Evolutionary conservation across 2,113 vertebrate species (phyloP).

Genomic region (Bostrychus sinensis): DNA sequence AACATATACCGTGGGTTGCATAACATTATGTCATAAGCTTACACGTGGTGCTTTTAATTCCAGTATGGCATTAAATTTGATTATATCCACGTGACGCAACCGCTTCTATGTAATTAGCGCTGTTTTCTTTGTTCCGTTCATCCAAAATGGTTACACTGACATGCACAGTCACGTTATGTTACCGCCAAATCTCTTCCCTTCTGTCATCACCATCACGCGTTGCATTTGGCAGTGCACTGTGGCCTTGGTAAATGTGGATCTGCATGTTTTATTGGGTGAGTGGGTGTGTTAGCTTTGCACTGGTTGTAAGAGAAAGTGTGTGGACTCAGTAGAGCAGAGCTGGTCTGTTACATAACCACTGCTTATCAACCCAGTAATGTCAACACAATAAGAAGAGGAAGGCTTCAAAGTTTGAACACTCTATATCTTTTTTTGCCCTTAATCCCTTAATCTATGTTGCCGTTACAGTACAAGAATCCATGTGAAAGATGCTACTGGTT

Average conservation of each 20-base stretch:
- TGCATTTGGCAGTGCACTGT: constrained; percentile 23
- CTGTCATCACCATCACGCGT: constrained; percentile 7
- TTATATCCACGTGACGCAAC: no score
- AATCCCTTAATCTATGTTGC: not conserved
- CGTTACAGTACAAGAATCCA: not conserved
- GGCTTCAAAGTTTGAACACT: not conserved
- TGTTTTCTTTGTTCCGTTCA: not conserved
- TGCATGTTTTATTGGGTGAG: constrained; percentile 52
- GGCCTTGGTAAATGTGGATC: constrained; percentile 35
- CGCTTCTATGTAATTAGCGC: constrained; percentile 4
- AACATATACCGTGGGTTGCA: no score
- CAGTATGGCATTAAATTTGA: no score
- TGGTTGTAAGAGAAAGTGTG: constrained; percentile 44
- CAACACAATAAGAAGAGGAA: constrained; percentile 7
- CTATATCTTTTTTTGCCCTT: not conserved
- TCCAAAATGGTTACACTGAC: not conserved
- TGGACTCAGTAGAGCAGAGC: constrained; percentile 17
- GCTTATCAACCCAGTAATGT: constrained; percentile 30
- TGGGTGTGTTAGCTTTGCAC: constrained; percentile 17
- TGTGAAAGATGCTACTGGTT: not conserved
- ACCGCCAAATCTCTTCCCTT: not conserved
- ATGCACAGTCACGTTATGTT: constrained; percentile 8
- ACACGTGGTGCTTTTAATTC: no score
- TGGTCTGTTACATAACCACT: constrained; percentile 39
- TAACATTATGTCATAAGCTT: no score